Conservation (phyloP, 2,797 vertebrate species). For the Nothura maculosa region DNA sequence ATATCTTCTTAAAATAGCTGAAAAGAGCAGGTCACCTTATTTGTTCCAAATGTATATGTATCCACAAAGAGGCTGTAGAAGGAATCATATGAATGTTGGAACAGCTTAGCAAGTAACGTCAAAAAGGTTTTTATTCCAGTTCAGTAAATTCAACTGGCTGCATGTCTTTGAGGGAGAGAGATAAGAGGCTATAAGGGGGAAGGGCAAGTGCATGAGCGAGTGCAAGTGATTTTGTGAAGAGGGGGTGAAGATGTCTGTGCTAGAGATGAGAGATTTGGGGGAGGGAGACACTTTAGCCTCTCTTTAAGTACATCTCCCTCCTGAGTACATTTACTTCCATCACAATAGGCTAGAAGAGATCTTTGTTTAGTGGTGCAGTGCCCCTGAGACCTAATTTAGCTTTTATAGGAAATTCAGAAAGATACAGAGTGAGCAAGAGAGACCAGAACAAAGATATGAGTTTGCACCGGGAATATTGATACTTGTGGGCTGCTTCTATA, state of each 20-base stretch:
- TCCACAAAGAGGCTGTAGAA: not conserved
- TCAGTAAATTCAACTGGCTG: not conserved
- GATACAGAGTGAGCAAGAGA: conserved; percentile 69
- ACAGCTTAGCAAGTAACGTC: not conserved
- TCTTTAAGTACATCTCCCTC: conserved; percentile 76
- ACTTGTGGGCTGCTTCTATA: conserved; percentile 77
- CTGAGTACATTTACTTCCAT: conserved; percentile 81
- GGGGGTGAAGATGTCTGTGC: conserved; percentile 6
- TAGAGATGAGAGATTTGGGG: conserved; percentile 53
- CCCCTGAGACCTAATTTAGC: conserved; percentile 85
- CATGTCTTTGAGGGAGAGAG: not conserved
- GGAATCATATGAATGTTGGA: not conserved
- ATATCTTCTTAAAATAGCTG: not conserved
- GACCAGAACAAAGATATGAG: conserved; percentile 74
- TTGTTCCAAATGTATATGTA: not conserved
- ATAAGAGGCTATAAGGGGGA: not conserved
- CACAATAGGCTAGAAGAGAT: conserved; percentile 80
- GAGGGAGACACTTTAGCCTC: conserved; percentile 70
- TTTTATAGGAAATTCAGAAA: conserved; percentile 83
- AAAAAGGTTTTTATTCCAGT: not conserved
- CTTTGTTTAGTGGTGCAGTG: conserved; percentile 80
- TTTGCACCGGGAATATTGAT: conserved; percentile 80
- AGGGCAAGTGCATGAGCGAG: not conserved
- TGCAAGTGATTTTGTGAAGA: conserved; percentile 6
- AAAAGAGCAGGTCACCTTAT: not conserved